phyloP scores from a whole-genome alignment of 2,888 invertebrate genomes.

The Siphonodentalium dalli region DNA sequence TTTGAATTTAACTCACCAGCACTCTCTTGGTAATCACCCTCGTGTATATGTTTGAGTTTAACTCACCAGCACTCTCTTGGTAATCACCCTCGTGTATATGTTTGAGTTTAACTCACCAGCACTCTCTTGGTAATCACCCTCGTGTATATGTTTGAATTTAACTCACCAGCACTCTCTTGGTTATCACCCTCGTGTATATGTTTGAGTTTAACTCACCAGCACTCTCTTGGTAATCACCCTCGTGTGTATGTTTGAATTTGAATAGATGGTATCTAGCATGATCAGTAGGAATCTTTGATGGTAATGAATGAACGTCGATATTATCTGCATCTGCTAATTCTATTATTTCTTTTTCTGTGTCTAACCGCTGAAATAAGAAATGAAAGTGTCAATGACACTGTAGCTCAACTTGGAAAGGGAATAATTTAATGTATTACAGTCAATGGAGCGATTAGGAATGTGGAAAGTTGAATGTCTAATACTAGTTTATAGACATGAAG shows the following conservation, averaged over 20 bases:
- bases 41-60: too few species aligned
- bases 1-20: too few species aligned
- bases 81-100: slow-evolving; percentile 94
- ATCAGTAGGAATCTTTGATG: slow-evolving; percentile 82
- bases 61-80: slow-evolving; percentile 81
- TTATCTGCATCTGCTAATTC: slow-evolving; percentile 72
- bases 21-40: too few species aligned
- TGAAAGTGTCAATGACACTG: not conserved
- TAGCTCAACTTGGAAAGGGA: too few species aligned
- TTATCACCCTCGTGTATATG: not conserved
- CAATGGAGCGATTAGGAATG: too few species aligned
- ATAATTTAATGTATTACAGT: too few species aligned
- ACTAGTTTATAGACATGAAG: too few species aligned
- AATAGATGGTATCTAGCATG: slow-evolving; percentile 90
- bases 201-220: slow-evolving; percentile 72
- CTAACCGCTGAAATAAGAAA: slow-evolving; percentile 66
- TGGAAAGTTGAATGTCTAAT: too few species aligned
- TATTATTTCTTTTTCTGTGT: slow-evolving; percentile 78
- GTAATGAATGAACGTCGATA: slow-evolving; percentile 70
- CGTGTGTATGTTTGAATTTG: slow-evolving; percentile 89
- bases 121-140: slow-evolving; percentile 87
- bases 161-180: not conserved
- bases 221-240: slow-evolving; percentile 87
- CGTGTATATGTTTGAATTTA: slow-evolving; percentile 80
- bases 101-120: slow-evolving; percentile 83